Percentiles rank a stretch among this genome's conserved stretches.
Conservation (phyloP, 2,797 vertebrate species). For the Sebastes elongatus region DNA sequence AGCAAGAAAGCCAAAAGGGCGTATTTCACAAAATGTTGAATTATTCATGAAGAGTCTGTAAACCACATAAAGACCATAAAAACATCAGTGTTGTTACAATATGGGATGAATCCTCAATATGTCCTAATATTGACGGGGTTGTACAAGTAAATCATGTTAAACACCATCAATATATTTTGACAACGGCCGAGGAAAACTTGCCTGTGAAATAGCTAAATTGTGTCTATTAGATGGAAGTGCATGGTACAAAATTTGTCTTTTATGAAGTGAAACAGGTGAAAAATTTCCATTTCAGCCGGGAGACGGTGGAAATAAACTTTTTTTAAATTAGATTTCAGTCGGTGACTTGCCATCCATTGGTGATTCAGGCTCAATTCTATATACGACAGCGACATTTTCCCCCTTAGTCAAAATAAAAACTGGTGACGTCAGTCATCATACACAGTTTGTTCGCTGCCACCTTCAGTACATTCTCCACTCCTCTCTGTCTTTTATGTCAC, state of each 20-base stretch:
- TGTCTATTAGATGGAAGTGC: background rate
- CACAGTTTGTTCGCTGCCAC: slow-evolving; percentile 46
- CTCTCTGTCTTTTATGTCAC: slow-evolving; percentile 37
- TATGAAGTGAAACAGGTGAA: background rate
- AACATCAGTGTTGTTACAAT: background rate
- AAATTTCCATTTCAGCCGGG: background rate
- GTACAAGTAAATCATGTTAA: background rate
- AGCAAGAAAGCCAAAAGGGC: background rate
- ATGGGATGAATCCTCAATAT: background rate
- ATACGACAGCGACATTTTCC: background rate
- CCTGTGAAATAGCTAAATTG: background rate
- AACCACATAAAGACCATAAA: background rate
- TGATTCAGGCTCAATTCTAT: background rate
- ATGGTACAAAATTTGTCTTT: background rate
- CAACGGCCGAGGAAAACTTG: background rate
- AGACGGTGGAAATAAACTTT: background rate
- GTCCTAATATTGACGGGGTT: background rate
- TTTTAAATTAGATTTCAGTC: background rate
- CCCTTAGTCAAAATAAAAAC: slow-evolving; percentile 49
- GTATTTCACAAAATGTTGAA: background rate
- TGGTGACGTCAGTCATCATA: slow-evolving; percentile 27
- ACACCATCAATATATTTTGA: background rate
- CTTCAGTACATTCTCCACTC: slow-evolving; percentile 73
- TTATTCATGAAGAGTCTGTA: background rate
- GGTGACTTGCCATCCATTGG: background rate